A percentile compares a stretch with the other conserved stretches of the same genome.
These are phyloP conservation scores for Bujurquina vittata DNA, from an alignment of 2,113 vertebrate genomes.

Conservation along the genomic window DNA sequence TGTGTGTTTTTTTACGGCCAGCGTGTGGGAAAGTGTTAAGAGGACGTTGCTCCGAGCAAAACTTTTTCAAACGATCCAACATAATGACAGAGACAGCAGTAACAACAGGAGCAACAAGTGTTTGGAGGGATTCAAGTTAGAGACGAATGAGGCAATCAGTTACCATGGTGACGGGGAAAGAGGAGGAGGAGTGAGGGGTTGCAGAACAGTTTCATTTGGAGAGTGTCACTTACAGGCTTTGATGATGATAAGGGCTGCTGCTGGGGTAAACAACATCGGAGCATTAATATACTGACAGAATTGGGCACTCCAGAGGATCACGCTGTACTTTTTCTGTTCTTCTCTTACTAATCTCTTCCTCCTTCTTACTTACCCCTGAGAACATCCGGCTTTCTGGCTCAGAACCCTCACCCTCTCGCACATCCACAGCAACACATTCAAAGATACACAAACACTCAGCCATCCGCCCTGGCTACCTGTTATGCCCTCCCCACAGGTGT, in stretches of 20 bases:
- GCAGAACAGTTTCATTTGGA: conserved; percentile 43
- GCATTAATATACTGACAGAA: conserved; percentile 50
- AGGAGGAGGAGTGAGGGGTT: conserved; percentile 12
- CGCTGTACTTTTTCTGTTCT: conserved; percentile 8
- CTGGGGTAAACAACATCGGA: conserved; percentile 65
- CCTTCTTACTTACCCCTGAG: neutral
- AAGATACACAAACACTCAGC: neutral
- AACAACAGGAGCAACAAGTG: conserved; percentile 46
- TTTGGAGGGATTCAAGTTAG: conserved; percentile 21
- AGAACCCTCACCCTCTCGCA: neutral
- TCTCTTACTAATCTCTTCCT: conserved; percentile 6
- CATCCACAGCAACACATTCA: neutral
- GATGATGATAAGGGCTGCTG: conserved; percentile 65
- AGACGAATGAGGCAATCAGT: conserved; percentile 66
- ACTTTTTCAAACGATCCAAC: conserved; percentile 21
- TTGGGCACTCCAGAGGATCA: conserved; percentile 44
- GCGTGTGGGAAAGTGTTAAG: neutral
- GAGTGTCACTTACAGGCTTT: conserved; percentile 67
- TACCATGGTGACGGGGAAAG: conserved; percentile 50
- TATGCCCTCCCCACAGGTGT: conserved; percentile 39
- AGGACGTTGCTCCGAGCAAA: neutral
- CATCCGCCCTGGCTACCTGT: conserved; percentile 33
- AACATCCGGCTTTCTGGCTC: conserved; percentile 14
- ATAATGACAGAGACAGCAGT: neutral
- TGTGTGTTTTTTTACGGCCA: neutral